Evolutionary conservation across 2,888 invertebrate genomes (phyloP).

Genomic region (Cistogaster globosa): DNA sequence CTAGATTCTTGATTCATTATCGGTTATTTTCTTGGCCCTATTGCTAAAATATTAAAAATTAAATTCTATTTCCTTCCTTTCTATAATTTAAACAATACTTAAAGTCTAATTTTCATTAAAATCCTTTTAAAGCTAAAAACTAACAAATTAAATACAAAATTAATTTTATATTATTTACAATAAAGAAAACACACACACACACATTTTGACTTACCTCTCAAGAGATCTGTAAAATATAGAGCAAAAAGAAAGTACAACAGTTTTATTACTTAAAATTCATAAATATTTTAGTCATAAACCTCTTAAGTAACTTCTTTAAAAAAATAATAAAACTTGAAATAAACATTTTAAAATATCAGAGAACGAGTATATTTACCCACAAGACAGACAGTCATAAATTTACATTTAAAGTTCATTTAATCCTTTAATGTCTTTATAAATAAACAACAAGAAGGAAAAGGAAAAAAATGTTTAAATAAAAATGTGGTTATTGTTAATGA

Average conservation of each 20-base stretch:
- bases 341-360: neutral
- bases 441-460: constrained; percentile 7
- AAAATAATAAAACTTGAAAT: neutral
- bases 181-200: too few relatives aligned
- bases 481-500: constrained; percentile 64
- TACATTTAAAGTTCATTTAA: constrained; percentile 39
- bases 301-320: neutral
- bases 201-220: neutral
- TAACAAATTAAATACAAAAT: too few relatives aligned
- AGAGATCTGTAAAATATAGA: neutral
- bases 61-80: too few relatives aligned
- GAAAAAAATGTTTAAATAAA: constrained; percentile 13
- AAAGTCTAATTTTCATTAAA: neutral
- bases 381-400: neutral
- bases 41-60: too few relatives aligned
- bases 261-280: neutral
- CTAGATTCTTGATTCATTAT: too few relatives aligned
- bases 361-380: neutral
- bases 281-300: neutral
- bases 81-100: neutral
- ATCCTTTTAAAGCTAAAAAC: neutral
- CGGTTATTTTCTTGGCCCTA: too few relatives aligned
- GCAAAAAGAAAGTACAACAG: neutral
- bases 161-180: too few relatives aligned
- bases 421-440: constrained; percentile 55